phyloP scores from a whole-genome alignment of 2,888 invertebrate species.

The Tribolium freemani region DNA sequence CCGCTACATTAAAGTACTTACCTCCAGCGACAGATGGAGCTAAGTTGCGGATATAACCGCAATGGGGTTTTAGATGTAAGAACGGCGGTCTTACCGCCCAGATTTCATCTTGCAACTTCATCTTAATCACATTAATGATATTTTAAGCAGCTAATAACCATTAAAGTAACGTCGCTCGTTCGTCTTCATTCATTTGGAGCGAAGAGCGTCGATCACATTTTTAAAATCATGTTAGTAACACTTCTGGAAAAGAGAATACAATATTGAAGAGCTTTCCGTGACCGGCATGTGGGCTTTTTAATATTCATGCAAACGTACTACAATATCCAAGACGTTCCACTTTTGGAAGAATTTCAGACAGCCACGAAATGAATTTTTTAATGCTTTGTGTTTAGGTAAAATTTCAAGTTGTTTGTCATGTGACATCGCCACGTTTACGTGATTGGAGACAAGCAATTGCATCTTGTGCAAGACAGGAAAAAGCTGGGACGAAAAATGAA shows the following conservation, averaged over 20 bases:
- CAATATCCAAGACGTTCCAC: background rate
- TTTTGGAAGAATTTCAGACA: background rate
- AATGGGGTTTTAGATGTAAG: slow-evolving; percentile 31
- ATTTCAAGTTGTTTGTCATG: background rate
- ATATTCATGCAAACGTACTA: slow-evolving; percentile 11
- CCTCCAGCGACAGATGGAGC: slow-evolving; percentile 32
- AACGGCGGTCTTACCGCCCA: slow-evolving; percentile 33
- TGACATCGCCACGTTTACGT: slow-evolving; percentile 7
- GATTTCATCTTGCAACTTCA: slow-evolving; percentile 37
- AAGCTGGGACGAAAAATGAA: too few relatives aligned
- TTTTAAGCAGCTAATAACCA: slow-evolving; percentile 12
- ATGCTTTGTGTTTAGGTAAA: background rate
- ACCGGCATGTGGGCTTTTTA: slow-evolving; percentile 11
- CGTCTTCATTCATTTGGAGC: background rate
- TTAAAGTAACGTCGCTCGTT: background rate
- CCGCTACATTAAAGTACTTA: slow-evolving; percentile 36
- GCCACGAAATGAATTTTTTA: background rate
- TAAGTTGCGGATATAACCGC: slow-evolving; percentile 34
- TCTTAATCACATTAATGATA: slow-evolving; percentile 35
- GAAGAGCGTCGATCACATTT: slow-evolving; percentile 17
- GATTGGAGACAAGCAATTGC: background rate
- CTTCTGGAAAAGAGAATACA: slow-evolving; percentile 14
- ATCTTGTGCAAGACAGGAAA: too few relatives aligned
- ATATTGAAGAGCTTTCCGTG: slow-evolving; percentile 1
- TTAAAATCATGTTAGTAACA: slow-evolving; percentile 3